Conservation (phyloP, 1,140 invertebrate species). For the Zeugodacus cucurbitae region DNA sequence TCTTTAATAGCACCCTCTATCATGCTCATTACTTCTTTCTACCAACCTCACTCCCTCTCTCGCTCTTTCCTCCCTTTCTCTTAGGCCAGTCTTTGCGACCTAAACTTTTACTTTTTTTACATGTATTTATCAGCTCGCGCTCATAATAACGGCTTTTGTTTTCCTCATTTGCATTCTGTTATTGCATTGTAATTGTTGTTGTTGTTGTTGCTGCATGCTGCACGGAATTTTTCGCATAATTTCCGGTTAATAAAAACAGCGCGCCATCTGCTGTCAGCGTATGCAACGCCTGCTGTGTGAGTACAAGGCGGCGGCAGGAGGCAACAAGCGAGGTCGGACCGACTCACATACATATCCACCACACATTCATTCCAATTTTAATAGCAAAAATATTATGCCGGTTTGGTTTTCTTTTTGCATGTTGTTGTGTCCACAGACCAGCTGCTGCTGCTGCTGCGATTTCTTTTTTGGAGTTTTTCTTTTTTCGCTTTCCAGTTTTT, state of each 20-base stretch:
- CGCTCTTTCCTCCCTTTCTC: background rate
- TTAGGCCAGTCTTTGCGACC: background rate
- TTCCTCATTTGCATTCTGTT: background rate
- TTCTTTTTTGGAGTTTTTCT: background rate
- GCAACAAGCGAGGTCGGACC: background rate
- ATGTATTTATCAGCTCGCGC: background rate
- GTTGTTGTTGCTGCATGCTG: background rate
- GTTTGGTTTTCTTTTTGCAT: background rate
- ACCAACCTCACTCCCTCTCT: background rate
- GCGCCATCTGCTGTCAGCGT: background rate
- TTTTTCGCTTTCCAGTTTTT: background rate
- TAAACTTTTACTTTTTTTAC: background rate
- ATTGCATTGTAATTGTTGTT: background rate
- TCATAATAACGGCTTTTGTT: slow-evolving; percentile 1
- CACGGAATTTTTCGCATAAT: slow-evolving; percentile 27
- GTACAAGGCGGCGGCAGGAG: background rate
- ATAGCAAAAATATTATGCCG: background rate
- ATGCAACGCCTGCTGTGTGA: background rate
- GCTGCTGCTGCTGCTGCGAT: background rate
- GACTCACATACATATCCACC: background rate
- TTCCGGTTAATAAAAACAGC: slow-evolving; percentile 25
- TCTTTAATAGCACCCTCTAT: background rate
- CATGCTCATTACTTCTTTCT: background rate
- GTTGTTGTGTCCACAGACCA: background rate
- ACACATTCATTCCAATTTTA: background rate